Evolutionary conservation across 2,113 vertebrate genomes (phyloP), one percentile per base, ranked within the genome.

Genomic region (Tetrao urogallus): DNA sequence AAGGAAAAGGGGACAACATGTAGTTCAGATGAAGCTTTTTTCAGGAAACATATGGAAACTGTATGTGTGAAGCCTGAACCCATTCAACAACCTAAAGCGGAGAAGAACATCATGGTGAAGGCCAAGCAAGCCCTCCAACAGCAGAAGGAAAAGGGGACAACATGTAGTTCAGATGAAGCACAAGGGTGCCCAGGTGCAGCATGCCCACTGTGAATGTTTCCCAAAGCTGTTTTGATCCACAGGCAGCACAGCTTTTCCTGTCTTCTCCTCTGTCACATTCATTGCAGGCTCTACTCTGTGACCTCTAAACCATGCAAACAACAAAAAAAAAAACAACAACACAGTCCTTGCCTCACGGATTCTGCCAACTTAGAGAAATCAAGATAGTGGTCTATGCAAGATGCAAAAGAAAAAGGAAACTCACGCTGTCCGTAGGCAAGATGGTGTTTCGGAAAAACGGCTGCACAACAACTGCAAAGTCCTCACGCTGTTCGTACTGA

Each of bases 391-490:
- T 24, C 58, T 27, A 52, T 57, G 32, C 2, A 1, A 4, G 42
- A 38, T 2, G 38, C 57, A n/a, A 47, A 82, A 79, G 25, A 32
- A 82, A 71, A 80, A 8, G 1, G 14, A 18, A 4, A 95, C 98
- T 98, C 94, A 99, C 99, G 0, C 40, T 54, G 32, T 97, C 96
- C 92, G 98, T 54, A 25, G 99, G 98, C 42, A 99, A 1, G 2
- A 98, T 27, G 4, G 98, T 95, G 95, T 98, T 99, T 89, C 92
- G 88, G 91, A 99, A 98, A 94, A 98, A 99, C 0, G 99, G 98
- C 92, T 99, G 99, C 36, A 96, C 58, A 2, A 99, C 98, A 38
- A 98, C 97, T 0, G 98, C 86, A 15, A 99, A 99, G 96, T 99
- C 99, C 25, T 99, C 97, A 5, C 98, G 92, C 79, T 96, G 69